Conservation (phyloP, 2,113 vertebrate species). For the Accipiter virgatus region DNA sequence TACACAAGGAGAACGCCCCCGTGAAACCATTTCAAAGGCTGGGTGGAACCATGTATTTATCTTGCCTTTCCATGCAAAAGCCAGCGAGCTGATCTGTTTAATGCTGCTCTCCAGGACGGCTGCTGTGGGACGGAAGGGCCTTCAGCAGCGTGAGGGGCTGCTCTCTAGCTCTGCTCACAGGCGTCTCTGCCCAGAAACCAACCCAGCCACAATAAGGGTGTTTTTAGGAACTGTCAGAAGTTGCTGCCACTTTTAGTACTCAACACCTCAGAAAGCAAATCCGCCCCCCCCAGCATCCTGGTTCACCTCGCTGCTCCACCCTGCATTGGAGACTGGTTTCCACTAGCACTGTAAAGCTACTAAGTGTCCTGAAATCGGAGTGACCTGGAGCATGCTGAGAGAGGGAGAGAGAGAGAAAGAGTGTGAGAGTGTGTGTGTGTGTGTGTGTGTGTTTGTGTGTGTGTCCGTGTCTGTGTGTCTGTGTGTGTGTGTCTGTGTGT, state of each 20-base stretch:
- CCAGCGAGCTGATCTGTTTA: not conserved
- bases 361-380: not conserved
- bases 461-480: too few relatives aligned
- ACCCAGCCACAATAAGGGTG: not conserved
- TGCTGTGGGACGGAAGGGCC: not conserved
- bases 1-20: not conserved
- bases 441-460: too few relatives aligned
- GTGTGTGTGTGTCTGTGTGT: too few relatives aligned
- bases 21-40: not conserved
- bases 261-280: not conserved
- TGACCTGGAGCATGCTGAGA: not conserved
- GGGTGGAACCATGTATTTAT: not conserved
- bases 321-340: not conserved
- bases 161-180: not conserved
- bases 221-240: not conserved
- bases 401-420: too few relatives aligned
- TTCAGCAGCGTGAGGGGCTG: not conserved
- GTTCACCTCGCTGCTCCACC: not conserved
- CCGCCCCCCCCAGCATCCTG: not conserved
- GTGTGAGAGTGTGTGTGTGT: too few relatives aligned
- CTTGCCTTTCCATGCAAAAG: not conserved
- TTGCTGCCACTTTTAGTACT: not conserved
- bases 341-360: not conserved
- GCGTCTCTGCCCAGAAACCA: not conserved
- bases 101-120: not conserved